These are phyloP conservation scores for Hippocampus mohnikei DNA, from an alignment of 2,113 vertebrate genomes.

Conservation along the genomic window DNA sequence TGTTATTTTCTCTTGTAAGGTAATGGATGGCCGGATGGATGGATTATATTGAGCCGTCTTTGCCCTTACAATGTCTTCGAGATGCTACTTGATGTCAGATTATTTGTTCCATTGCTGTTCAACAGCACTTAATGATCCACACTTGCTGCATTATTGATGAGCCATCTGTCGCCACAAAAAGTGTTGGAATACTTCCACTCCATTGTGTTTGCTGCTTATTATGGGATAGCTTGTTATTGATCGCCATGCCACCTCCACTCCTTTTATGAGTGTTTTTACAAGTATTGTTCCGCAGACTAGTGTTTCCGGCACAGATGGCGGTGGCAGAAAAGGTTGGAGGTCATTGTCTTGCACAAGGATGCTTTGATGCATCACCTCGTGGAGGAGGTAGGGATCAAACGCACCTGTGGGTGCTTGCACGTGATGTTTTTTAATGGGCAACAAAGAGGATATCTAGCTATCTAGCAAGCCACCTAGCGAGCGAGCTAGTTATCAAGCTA, in stretches of 20 bases:
- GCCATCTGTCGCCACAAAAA: conserved; percentile 53
- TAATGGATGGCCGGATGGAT: background rate
- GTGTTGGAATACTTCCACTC: conserved; percentile 22
- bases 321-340: background rate
- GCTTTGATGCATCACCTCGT: background rate
- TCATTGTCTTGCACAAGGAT: background rate
- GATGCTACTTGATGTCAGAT: conserved; percentile 16
- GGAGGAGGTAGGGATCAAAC: background rate
- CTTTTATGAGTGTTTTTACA: background rate
- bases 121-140: conserved; percentile 48
- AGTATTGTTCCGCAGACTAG: background rate
- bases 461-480: no score
- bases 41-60: background rate
- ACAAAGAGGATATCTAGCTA: background rate
- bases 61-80: background rate
- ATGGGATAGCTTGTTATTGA: background rate
- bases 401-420: background rate
- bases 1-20: no score
- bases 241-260: background rate
- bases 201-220: background rate
- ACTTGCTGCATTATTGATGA: conserved; percentile 64
- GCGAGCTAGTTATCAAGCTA: background rate
- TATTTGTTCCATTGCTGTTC: conserved; percentile 20
- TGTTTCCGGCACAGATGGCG: background rate
- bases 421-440: no score